These are phyloP conservation scores for Drosophila mulleri DNA, from an alignment of 2,888 invertebrate species.

Conservation along the genomic window DNA sequence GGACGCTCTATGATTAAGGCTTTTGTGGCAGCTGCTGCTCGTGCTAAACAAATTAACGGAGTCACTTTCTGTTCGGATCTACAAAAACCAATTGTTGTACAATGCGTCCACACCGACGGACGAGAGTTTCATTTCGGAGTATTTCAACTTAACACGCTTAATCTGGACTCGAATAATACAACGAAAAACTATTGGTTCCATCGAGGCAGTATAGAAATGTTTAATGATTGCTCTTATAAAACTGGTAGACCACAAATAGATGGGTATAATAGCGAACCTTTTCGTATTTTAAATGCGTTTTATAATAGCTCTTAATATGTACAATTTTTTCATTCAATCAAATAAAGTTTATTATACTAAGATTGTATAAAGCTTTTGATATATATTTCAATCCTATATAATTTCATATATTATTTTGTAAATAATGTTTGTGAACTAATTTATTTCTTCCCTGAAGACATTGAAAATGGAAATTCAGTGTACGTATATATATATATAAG, in stretches of 20 bases:
- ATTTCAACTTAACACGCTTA: constrained; percentile 93
- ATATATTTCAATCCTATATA: neutral
- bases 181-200: constrained; percentile 92
- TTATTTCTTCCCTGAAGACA: too few relatives aligned
- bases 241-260: constrained; percentile 88
- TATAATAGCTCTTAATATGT: constrained; percentile 87
- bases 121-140: constrained; percentile 92
- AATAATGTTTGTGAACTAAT: too few relatives aligned
- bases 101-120: constrained; percentile 93
- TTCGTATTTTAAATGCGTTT: constrained; percentile 91
- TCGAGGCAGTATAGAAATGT: constrained; percentile 88
- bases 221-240: constrained; percentile 88
- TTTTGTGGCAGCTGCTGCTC: constrained; percentile 91
- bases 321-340: constrained; percentile 5
- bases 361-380: neutral
- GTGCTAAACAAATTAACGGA: constrained; percentile 91
- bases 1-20: constrained; percentile 90
- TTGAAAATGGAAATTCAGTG: too few relatives aligned
- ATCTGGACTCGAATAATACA: constrained; percentile 86
- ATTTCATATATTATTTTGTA: neutral
- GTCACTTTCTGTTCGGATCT: constrained; percentile 80
- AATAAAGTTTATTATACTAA: constrained; percentile 14
- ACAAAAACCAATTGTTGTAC: constrained; percentile 92
- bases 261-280: constrained; percentile 92
- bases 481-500: too few relatives aligned